Percentiles rank a stretch among this genome's conserved stretches.
phyloP scores from a whole-genome alignment of 2,113 vertebrate genomes.

The Carollia perspicillata region DNA sequence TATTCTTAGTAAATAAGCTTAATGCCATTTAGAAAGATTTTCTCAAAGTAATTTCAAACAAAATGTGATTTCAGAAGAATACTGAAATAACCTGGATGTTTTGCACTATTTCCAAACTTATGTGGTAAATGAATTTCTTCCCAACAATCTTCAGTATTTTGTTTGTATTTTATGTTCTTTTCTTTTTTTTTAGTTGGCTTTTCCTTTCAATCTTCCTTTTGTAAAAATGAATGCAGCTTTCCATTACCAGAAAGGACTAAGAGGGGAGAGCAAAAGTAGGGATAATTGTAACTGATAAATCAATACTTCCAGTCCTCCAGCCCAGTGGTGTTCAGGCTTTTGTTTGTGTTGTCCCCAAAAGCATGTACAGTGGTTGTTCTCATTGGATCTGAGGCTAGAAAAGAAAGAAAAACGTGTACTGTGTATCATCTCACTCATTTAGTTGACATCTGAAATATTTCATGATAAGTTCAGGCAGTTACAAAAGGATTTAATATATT shows the following conservation, averaged over 20 bases:
- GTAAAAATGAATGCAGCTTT: background rate
- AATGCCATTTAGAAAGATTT: background rate
- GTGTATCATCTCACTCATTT: background rate
- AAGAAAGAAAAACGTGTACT: too few species aligned
- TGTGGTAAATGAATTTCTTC: background rate
- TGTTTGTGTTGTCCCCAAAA: background rate
- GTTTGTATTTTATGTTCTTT: background rate
- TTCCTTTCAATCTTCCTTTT: background rate
- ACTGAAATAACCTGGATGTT: background rate
- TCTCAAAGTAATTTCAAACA: background rate
- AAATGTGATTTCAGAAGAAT: conserved; percentile 32
- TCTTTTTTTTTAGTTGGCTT: background rate
- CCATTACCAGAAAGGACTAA: background rate
- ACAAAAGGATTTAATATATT: background rate
- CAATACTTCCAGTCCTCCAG: background rate
- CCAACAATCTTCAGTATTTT: background rate
- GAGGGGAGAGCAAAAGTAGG: background rate
- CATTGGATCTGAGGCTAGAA: too few species aligned
- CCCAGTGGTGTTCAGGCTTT: background rate
- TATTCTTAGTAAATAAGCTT: background rate
- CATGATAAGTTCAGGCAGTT: background rate
- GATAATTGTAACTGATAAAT: background rate
- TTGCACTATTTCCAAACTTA: background rate
- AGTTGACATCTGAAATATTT: background rate
- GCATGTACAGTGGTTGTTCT: too few species aligned